Base-by-base conservation (phyloP, 2,113 vertebrate species). In the Procapra przewalskii region DNA sequence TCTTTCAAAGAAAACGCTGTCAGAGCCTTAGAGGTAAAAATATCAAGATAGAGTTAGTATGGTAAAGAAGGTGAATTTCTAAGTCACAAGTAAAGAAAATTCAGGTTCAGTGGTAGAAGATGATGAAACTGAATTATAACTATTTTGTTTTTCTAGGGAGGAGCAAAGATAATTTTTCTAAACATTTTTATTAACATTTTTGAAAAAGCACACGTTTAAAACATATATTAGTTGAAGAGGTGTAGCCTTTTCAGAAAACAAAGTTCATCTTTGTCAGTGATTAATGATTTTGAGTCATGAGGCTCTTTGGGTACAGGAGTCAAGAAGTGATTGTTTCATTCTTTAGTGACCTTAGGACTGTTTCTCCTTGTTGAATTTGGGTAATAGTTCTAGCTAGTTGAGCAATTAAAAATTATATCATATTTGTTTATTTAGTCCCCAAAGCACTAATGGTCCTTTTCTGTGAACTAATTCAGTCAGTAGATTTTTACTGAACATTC, bases 321-420 rank as follows among this genome's bases (percentile, higher is more conserved):
- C 77, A 59, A 84, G 45, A 96, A 96, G 84, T 88, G 1, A 92
- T 92, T 94, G 15, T 57, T 97, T 88, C 92, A 52, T 43, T 85
- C 36, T 50, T 87, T 23, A 62, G 17, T 62, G 17, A 91, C 60
- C 17, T 95, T 54, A 29, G 25, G 52, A 94, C 17, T 84, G 1
- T 91, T 75, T 94, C 16, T 93, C 6, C 88, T 89, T 50, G 23
- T 55, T 82, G 40, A 79, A 21, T 62, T 96, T 93, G 36, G 40
- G 27, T 91, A 96, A 60, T 54, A 48, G 6, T 92, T 92, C 9
- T 45, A 64, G 75, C 15, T 93, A 88, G 54, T 33, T 33, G n/a
- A 85, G 36, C 77, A 40, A 52, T 95, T 85, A 64, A 84, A 92
- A 83, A 83, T 57, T 80, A 55, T 82, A 15, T 93, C 92, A 55